phyloP scores from a whole-genome alignment of 2,113 vertebrate species.

The Eurypyga helias region DNA sequence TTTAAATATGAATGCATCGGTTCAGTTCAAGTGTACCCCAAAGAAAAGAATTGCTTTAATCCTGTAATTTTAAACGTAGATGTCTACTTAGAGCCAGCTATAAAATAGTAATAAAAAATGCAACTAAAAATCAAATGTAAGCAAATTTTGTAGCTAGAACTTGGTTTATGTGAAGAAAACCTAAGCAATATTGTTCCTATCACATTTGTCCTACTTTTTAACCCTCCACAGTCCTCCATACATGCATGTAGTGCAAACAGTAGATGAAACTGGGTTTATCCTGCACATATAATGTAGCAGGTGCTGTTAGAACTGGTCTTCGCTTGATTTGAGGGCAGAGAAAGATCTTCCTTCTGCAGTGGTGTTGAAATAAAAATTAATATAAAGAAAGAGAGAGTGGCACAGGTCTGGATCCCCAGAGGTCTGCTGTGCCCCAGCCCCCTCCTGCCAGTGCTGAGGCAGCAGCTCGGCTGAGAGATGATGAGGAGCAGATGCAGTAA shows the following conservation, averaged over 20 bases:
- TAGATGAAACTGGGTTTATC: not conserved
- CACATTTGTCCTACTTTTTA: not conserved
- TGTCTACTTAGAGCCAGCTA: not conserved
- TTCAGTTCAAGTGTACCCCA: not conserved
- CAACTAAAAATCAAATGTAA: not conserved
- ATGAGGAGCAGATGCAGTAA: not conserved
- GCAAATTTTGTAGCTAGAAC: not conserved
- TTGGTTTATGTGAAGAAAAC: not conserved
- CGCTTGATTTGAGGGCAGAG: not conserved
- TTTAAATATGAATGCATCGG: not conserved
- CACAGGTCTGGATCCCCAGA: rapidly evolving
- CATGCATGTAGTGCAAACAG: rapidly evolving
- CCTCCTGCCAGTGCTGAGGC: no score
- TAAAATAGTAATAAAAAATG: not conserved
- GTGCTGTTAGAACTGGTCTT: not conserved
- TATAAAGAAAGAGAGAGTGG: not conserved
- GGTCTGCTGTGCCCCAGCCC: not conserved
- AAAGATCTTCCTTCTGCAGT: not conserved
- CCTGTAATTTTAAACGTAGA: not conserved
- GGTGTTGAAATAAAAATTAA: not conserved
- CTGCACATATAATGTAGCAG: not conserved
- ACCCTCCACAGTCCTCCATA: not conserved
- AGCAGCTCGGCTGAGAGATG: not conserved
- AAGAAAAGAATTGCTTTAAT: not conserved
- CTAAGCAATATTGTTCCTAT: not conserved